A percentile compares a stretch with the other conserved stretches of the same genome.
phyloP scores from a whole-genome alignment of 2,113 vertebrate genomes.

The Chascanopsetta lugubris region DNA sequence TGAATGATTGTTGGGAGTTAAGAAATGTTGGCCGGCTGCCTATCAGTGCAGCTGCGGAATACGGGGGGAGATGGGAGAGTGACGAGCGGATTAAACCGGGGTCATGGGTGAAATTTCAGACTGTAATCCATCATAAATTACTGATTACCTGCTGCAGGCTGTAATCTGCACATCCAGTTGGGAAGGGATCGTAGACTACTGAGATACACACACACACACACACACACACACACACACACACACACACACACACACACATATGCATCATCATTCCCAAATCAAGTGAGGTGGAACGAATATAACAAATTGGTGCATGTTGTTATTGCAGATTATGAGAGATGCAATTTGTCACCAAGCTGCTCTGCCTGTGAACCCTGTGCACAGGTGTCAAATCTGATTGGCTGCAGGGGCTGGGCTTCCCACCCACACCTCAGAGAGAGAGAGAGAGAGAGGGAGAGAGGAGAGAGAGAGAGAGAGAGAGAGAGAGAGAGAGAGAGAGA shows the following conservation, averaged over 20 bases:
- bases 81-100: slow-evolving; percentile 56
- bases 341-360: slow-evolving; percentile 4
- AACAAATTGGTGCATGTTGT: slow-evolving; percentile 25
- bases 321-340: background rate
- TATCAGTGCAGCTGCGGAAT: slow-evolving; percentile 76
- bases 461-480: background rate
- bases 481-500: background rate
- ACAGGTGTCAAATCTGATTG: slow-evolving; percentile 71
- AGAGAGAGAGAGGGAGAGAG: background rate
- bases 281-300: slow-evolving; percentile 11
- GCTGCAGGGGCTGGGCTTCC: slow-evolving; percentile 38
- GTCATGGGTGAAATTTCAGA: slow-evolving; percentile 58
- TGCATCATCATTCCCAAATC: slow-evolving; percentile 1
- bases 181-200: slow-evolving; percentile 27
- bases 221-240: background rate
- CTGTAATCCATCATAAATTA: slow-evolving; percentile 63
- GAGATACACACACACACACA: slow-evolving; percentile 6
- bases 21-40: slow-evolving; percentile 68
- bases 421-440: slow-evolving; percentile 10
- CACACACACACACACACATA: background rate
- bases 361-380: slow-evolving; percentile 33
- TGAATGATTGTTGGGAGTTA: slow-evolving; percentile 68
- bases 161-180: slow-evolving; percentile 36
- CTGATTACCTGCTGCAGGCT: slow-evolving; percentile 57
- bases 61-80: slow-evolving; percentile 54